Percentiles rank a stretch among this genome's conserved stretches.
These are phyloP conservation scores for Eupsittula cactorum DNA, from an alignment of 2,113 vertebrate genomes.

Conservation along the genomic window DNA sequence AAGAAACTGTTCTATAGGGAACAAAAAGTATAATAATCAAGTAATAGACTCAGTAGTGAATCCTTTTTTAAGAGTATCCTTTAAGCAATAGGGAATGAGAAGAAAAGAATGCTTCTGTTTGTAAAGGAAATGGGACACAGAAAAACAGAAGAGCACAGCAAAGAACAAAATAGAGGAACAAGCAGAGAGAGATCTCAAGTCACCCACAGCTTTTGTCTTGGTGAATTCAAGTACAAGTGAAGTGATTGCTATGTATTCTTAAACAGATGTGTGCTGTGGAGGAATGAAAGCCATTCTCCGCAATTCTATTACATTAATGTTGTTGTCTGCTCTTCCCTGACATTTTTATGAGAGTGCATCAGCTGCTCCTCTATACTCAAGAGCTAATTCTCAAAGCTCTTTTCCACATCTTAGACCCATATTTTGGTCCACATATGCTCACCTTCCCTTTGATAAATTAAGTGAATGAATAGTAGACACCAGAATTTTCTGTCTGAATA, in stretches of 20 bases:
- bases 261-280: slow-evolving; percentile 10
- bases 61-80: background rate
- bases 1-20: background rate
- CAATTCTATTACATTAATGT: background rate
- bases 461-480: background rate
- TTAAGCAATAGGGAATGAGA: background rate
- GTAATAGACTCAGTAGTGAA: accelerated
- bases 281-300: background rate
- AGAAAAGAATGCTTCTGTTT: background rate
- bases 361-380: slow-evolving; percentile 9
- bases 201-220: background rate
- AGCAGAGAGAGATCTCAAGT: background rate
- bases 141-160: background rate
- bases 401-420: background rate
- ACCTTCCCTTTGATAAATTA: background rate
- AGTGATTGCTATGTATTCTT: background rate
- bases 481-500: background rate
- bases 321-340: background rate
- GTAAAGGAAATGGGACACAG: accelerated
- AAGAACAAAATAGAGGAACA: background rate
- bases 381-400: background rate
- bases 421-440: background rate
- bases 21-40: background rate
- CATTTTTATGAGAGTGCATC: background rate
- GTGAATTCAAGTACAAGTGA: background rate